Percentiles rank a stretch among this genome's conserved stretches.
Evolutionary conservation across 1,140 invertebrate species (phyloP).

Genomic region (Thaumetopoea pityocampa): DNA sequence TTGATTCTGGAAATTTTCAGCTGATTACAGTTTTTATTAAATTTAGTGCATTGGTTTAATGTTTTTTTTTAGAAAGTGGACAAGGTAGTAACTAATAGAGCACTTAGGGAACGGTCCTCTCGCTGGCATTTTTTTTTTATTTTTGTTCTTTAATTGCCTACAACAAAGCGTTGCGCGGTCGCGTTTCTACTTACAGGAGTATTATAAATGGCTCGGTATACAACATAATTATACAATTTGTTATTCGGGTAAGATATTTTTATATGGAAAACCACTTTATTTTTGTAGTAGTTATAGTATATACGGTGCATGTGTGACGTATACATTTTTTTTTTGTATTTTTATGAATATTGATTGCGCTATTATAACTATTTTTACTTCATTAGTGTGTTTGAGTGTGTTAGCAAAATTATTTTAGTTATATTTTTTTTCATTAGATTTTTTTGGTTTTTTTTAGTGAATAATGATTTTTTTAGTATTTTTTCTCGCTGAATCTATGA

Average conservation of each 20-base stretch:
- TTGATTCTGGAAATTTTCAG: slow-evolving; percentile 68
- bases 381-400: slow-evolving; percentile 72
- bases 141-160: slow-evolving; percentile 52
- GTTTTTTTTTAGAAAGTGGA: slow-evolving; percentile 57
- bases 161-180: slow-evolving; percentile 31
- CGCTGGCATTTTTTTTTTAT: slow-evolving; percentile 63
- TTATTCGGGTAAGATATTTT: slow-evolving; percentile 73
- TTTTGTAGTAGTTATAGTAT: slow-evolving; percentile 68
- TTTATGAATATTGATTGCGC: slow-evolving; percentile 70
- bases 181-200: slow-evolving; percentile 57
- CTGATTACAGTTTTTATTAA: slow-evolving; percentile 70
- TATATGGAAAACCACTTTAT: slow-evolving; percentile 69
- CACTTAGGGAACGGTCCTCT: slow-evolving; percentile 65
- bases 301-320: slow-evolving; percentile 73
- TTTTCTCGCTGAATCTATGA: slow-evolving; percentile 68
- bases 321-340: slow-evolving; percentile 65
- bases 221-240: slow-evolving; percentile 70
- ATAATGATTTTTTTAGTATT: slow-evolving; percentile 62
- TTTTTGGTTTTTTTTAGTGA: slow-evolving; percentile 68
- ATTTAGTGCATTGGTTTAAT: slow-evolving; percentile 54
- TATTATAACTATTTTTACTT: slow-evolving; percentile 57
- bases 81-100: slow-evolving; percentile 71
- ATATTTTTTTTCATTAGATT: slow-evolving; percentile 44
- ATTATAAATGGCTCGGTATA: slow-evolving; percentile 65
- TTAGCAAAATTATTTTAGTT: slow-evolving; percentile 75